phyloP scores from a whole-genome alignment of 2,888 invertebrate species.

The Aromia moschata region DNA sequence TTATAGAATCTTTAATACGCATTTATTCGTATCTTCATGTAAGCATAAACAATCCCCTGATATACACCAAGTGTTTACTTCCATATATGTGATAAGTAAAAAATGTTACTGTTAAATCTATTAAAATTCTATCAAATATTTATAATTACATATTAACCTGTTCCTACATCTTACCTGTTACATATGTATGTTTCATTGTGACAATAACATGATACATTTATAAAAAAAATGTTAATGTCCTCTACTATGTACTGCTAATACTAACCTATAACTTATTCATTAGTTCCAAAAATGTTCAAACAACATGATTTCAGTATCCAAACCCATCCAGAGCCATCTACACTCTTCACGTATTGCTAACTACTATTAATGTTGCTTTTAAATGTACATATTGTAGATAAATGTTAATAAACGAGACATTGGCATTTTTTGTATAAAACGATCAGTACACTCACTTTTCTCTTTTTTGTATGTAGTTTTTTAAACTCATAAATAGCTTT shows the following conservation, averaged over 20 bases:
- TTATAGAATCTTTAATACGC: constrained; percentile 11
- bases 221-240: constrained; percentile 7
- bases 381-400: too few species aligned
- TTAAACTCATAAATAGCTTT: constrained; percentile 31
- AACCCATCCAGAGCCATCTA: too few species aligned
- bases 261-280: too few species aligned
- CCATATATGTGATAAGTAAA: constrained; percentile 59
- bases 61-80: constrained; percentile 51
- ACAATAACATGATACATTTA: constrained; percentile 37
- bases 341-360: too few species aligned
- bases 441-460: background rate
- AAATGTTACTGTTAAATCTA: constrained; percentile 40
- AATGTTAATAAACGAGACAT: background rate
- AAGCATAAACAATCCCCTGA: constrained; percentile 25
- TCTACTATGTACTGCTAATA: too few species aligned
- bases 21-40: constrained; percentile 14
- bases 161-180: constrained; percentile 31
- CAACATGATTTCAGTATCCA: too few species aligned
- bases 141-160: constrained; percentile 27
- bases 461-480: constrained; percentile 25
- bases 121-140: constrained; percentile 42
- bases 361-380: too few species aligned
- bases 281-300: too few species aligned
- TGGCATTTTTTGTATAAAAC: background rate
- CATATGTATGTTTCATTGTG: constrained; percentile 37